Evolutionary conservation across 2,888 invertebrate genomes (phyloP), one percentile per base, ranked within the genome.

Genomic region (Andrena marginata): DNA sequence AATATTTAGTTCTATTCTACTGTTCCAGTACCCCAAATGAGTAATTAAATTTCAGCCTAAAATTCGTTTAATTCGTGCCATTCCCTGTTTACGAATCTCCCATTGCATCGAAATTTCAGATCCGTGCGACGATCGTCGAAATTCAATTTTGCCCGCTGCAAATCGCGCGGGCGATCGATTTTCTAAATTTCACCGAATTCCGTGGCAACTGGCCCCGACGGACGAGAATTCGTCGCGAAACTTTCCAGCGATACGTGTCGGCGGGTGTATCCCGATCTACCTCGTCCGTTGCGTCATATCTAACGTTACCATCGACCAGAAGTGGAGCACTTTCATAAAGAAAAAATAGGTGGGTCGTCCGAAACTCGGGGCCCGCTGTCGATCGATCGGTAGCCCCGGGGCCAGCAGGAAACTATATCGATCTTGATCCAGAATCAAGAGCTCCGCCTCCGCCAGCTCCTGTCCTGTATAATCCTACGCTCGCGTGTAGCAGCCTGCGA

Each of bases 271-370:
- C 77, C 80, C 54, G 85, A 80, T 87, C 73, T 77, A 77, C 79
- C 77, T 76, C 29, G 70, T 54, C 60, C 51, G 62, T 88, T 88
- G 80, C 88, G 80, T 84, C 80, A 89, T 69, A 74, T 88, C 88
- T 88, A 88, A 89, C 85, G 77, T 83, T 79, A 67, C 77, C 68
- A 35, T 56, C 59, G 75, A 79, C 59, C 77, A 77, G 80, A 89
- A 88, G 86, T 89, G 80, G 89, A 89, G 88, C 89, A 87, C 88
- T 89, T 89, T 89, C 88, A 87, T 89, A 89, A 87, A 87, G 89
- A 78, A 88, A 80, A 84, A 74, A 87, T 89, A 87, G 86, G 86
- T 69, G 82, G 88, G 80, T 81, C 79, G 65, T 20, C 65, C 73
- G 73, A 83, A 83, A 78, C 70, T 62, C 62, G 48, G 2, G 79